phyloP scores from a whole-genome alignment of 2,797 vertebrate genomes.

The Phyllotis vaccarum region DNA sequence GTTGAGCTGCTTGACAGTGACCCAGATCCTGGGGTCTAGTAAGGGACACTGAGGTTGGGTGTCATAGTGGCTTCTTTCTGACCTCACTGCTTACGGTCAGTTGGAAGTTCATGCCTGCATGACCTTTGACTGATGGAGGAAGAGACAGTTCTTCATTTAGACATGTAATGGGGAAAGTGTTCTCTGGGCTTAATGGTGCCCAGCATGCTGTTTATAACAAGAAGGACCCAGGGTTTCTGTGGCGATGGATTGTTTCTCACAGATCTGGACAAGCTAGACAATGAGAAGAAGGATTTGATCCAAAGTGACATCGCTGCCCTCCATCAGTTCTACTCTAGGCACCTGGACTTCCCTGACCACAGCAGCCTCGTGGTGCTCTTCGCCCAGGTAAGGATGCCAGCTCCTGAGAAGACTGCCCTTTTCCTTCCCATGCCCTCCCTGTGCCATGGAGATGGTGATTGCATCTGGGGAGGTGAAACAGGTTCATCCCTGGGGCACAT shows the following conservation, averaged over 20 bases:
- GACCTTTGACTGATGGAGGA: constrained; percentile 75
- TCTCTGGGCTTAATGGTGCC: background rate
- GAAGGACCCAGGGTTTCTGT: constrained; percentile 14
- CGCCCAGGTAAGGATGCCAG: constrained; percentile 92
- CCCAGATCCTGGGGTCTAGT: background rate
- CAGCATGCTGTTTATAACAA: background rate
- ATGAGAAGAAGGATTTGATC: constrained; percentile 93
- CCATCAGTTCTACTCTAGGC: constrained; percentile 96
- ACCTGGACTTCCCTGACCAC: constrained; percentile 93
- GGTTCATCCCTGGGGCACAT: too few species aligned
- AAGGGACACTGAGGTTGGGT: background rate
- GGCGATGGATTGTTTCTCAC: constrained; percentile 67
- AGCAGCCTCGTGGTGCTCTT: constrained; percentile 92
- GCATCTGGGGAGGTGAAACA: background rate
- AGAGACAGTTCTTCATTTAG: background rate
- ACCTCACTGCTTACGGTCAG: constrained; percentile 65
- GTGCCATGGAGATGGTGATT: background rate
- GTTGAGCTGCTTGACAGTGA: constrained; percentile 77
- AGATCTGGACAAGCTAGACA: constrained; percentile 96
- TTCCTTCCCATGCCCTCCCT: too few species aligned
- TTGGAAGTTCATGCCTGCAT: constrained; percentile 70
- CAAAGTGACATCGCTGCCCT: constrained; percentile 94
- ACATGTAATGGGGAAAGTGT: background rate
- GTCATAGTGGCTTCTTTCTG: constrained; percentile 78
- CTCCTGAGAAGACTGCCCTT: background rate